Evolutionary conservation across 2,113 vertebrate species (phyloP).

Genomic region (Polypterus senegalus): DNA sequence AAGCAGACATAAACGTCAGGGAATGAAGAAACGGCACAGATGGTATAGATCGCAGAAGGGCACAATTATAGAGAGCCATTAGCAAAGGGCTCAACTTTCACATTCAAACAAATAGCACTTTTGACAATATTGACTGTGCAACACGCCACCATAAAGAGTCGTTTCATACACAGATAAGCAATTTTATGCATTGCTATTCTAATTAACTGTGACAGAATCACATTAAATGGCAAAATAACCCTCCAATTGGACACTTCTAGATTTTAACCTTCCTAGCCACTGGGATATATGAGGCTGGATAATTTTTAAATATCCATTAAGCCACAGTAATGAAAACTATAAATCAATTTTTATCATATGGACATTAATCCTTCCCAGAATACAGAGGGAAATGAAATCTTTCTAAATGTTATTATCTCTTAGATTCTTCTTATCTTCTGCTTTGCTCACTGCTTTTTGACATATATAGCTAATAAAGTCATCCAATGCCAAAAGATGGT

Average conservation of each 20-base stretch:
- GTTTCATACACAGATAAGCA: background rate
- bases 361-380: conserved; percentile 4
- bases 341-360: conserved; percentile 1
- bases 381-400: background rate
- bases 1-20: no score
- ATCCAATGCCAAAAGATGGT: no score
- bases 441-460: no score
- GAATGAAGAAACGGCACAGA: no score
- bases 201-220: conserved; percentile 5
- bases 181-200: background rate
- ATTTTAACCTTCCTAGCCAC: conserved; percentile 5
- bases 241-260: background rate
- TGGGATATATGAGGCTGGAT: background rate
- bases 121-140: background rate
- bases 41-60: no score
- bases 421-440: background rate
- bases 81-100: background rate
- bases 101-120: background rate
- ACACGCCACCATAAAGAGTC: background rate
- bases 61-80: no score
- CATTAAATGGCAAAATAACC: conserved; percentile 5
- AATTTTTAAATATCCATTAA: conserved; percentile 6
- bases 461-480: no score
- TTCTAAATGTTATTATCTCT: background rate
- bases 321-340: background rate